Percentiles rank a stretch among this genome's conserved stretches.
These are phyloP conservation scores for Eurytoma californica DNA, from an alignment of 2,888 invertebrate species.

Conservation along the genomic window DNA sequence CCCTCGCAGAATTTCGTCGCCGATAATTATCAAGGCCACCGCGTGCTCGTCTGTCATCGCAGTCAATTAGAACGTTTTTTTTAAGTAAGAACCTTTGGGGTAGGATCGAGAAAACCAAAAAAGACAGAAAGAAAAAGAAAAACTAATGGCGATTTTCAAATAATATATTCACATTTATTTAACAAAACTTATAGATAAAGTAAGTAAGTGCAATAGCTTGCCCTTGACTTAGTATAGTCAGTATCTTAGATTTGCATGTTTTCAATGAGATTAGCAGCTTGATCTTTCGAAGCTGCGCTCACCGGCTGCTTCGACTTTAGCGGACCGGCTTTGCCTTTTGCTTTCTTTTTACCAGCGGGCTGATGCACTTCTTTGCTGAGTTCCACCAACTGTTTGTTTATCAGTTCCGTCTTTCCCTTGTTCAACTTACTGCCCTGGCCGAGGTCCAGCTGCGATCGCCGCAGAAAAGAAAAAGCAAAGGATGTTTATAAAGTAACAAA, in stretches of 20 bases:
- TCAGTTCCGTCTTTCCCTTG: constrained; percentile 65
- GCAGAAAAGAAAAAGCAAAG: no score
- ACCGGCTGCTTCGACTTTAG: constrained; percentile 26
- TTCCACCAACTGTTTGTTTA: constrained; percentile 70
- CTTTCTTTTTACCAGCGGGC: constrained; percentile 56
- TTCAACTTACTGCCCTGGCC: constrained; percentile 67
- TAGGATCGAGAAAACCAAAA: no score
- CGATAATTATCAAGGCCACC: constrained; percentile 77
- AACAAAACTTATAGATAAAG: constrained; percentile 31
- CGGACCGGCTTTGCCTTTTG: constrained; percentile 37
- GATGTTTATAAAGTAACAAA: constrained; percentile 52
- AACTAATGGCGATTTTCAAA: background rate
- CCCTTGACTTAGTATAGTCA: background rate
- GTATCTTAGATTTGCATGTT: constrained; percentile 56
- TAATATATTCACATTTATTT: constrained; percentile 55
- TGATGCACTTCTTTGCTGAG: constrained; percentile 66
- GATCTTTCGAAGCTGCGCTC: constrained; percentile 54
- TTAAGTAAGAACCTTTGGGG: constrained; percentile 18
- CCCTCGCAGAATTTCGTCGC: constrained; percentile 83
- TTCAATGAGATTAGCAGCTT: constrained; percentile 57
- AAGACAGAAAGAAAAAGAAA: constrained; percentile 15
- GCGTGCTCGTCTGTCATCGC: constrained; percentile 59
- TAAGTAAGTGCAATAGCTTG: background rate
- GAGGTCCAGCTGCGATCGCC: constrained; percentile 65
- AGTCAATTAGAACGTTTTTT: background rate